phyloP scores from a whole-genome alignment of 92 coral and sea anemone species.

The Porites rus region DNA sequence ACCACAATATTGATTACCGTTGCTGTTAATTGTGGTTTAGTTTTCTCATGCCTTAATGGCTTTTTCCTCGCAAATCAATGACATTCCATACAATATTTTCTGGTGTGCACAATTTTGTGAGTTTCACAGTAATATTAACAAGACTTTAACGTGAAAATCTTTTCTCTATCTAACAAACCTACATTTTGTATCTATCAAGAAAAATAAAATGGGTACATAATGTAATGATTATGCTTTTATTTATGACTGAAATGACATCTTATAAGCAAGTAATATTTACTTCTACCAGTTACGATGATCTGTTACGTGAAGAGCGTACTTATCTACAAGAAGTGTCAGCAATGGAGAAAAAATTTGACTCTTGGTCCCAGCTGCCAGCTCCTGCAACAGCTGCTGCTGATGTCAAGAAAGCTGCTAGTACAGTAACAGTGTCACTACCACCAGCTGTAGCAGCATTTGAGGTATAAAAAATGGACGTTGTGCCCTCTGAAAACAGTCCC shows the following conservation, averaged over 20 bases:
- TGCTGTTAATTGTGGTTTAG: too few relatives aligned
- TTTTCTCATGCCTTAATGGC: too few relatives aligned
- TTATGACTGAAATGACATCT: background rate
- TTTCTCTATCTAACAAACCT: too few relatives aligned
- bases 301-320: constrained; percentile 81
- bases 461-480: constrained; percentile 40
- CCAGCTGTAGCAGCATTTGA: constrained; percentile 99
- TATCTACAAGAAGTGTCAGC: constrained; percentile 85
- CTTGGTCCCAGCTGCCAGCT: constrained; percentile 92
- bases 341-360: constrained; percentile 93
- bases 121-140: too few relatives aligned
- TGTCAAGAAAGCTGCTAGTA: constrained; percentile 79
- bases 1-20: too few relatives aligned
- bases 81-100: too few relatives aligned
- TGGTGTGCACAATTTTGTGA: too few relatives aligned
- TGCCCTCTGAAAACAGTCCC: background rate
- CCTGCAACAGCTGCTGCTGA: constrained; percentile 82
- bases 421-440: constrained; percentile 80
- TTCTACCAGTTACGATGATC: constrained; percentile 86
- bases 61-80: too few relatives aligned
- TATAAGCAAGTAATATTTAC: background rate
- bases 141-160: too few relatives aligned
- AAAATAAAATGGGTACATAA: too few relatives aligned
- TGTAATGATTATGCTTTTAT: background rate
- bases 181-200: too few relatives aligned